Evolutionary conservation across 2,113 vertebrate species (phyloP), one percentile per base, ranked within the genome.

Genomic region (Thunnus maccoyii): DNA sequence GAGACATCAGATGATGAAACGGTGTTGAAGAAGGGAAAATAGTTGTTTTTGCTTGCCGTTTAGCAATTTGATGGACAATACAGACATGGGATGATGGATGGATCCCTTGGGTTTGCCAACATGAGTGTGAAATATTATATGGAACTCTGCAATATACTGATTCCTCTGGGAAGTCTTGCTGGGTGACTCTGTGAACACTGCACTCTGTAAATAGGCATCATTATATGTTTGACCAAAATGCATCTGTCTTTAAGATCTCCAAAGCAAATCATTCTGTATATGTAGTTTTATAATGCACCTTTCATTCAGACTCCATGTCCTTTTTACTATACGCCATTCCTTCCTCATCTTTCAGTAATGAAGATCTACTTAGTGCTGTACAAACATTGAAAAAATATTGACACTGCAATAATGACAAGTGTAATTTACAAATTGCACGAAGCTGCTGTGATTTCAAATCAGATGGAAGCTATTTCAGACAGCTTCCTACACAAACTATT

Each of bases 41-140:
- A 56, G 58, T 55, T 76, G 14, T 41, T 65, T 83, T 75, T 32
- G 9, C 46, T 30, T 22, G n/a, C 66, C 57, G 54, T 74, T 51
- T 52, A 62, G 58, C 76, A 41, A 80, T 27, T 72, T 58, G 70
- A 65, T 10, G 36, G 74, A 78, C 64, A 57, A 66, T 55, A 61
- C 22, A 76, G 41, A 20, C 51, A 51, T 3, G 8, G 22, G 50
- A 76, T 52, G 78, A 78, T 55, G 52, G 76, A 75, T 79, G 69
- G 15, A 48, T 76, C 74, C 57, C 70, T 20, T 46, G 54, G 51
- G 61, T 68, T 66, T 48, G 16, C 47, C 52, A 48, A 61, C 54
- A 46, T 47, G 20, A 71, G 13, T 78, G 57, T 82, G 66, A 47
- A 76, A 65, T 70, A 52, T 73, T 46, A 64, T 47, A 56, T 73